phyloP scores from a whole-genome alignment of 2,888 invertebrate genomes.

The Argyresthia goedartella region DNA sequence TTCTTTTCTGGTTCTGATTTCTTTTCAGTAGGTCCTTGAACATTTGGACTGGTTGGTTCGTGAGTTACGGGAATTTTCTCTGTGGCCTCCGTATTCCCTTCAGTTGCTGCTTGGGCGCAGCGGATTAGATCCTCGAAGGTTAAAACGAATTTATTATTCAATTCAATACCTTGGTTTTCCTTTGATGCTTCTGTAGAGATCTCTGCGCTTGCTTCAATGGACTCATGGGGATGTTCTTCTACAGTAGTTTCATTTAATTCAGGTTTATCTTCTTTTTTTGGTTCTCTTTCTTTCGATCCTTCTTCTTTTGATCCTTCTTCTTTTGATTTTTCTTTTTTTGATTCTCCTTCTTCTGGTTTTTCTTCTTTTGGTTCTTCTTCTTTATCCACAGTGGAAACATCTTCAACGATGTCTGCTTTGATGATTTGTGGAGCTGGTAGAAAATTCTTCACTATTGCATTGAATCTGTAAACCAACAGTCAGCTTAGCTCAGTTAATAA shows the following conservation, averaged over 20 bases:
- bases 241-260: conserved; percentile 18
- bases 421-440: conserved; percentile 21
- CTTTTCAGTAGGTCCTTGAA: background rate
- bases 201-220: background rate
- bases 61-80: background rate
- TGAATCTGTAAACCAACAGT: conserved; percentile 49
- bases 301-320: conserved; percentile 22
- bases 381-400: conserved; percentile 1
- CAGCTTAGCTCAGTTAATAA: too few relatives aligned
- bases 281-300: background rate
- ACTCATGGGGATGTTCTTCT: conserved; percentile 3
- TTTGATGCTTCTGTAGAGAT: background rate
- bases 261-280: conserved; percentile 1
- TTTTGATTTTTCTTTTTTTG: conserved; percentile 10
- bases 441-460: conserved; percentile 49
- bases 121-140: conserved; percentile 8
- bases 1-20: background rate
- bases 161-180: background rate
- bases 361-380: conserved; percentile 5
- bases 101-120: conserved; percentile 27
- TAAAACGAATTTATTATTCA: conserved; percentile 2
- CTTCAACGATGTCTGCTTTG: background rate
- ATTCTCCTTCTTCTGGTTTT: background rate
- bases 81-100: conserved; percentile 13
- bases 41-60: background rate